phyloP scores from a whole-genome alignment of 2,797 vertebrate species.

The Lepilemur septentrionalis region DNA sequence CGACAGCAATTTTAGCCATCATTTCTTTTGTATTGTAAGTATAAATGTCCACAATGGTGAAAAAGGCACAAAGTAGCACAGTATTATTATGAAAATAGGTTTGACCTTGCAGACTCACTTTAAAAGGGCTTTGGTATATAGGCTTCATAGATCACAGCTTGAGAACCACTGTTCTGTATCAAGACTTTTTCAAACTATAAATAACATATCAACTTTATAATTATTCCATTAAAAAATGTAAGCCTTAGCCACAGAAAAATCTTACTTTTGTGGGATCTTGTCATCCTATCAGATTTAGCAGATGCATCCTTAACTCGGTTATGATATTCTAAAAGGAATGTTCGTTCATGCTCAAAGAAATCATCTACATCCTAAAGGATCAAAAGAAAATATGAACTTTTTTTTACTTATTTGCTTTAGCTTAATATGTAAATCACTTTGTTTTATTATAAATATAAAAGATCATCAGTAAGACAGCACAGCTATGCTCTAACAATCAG shows the following conservation, averaged over 20 bases:
- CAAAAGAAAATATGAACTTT: constrained; percentile 64
- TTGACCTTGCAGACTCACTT: not conserved
- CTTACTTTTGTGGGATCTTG: constrained; percentile 98
- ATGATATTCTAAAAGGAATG: constrained; percentile 98
- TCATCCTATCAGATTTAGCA: constrained; percentile 97
- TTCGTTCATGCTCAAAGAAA: constrained; percentile 99
- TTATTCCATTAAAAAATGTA: not conserved
- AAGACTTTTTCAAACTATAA: constrained; percentile 51
- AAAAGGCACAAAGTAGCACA: not conserved
- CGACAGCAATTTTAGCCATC: not conserved
- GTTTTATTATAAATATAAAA: constrained; percentile 11
- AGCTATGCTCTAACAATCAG: not conserved
- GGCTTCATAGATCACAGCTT: not conserved
- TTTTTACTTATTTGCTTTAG: constrained; percentile 52
- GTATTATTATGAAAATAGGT: constrained; percentile 8
- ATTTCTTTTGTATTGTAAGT: not conserved
- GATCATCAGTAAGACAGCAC: not conserved
- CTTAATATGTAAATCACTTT: not conserved
- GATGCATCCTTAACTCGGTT: constrained; percentile 97
- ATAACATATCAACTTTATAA: constrained; percentile 31
- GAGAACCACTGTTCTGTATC: not conserved
- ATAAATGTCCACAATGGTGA: not conserved
- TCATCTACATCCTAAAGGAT: constrained; percentile 95
- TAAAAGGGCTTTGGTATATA: not conserved
- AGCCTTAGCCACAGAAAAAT: constrained; percentile 18